A percentile compares a stretch with the other conserved stretches of the same genome.
phyloP scores from a whole-genome alignment of 1,140 invertebrate genomes.

The Meteorus sp. region DNA sequence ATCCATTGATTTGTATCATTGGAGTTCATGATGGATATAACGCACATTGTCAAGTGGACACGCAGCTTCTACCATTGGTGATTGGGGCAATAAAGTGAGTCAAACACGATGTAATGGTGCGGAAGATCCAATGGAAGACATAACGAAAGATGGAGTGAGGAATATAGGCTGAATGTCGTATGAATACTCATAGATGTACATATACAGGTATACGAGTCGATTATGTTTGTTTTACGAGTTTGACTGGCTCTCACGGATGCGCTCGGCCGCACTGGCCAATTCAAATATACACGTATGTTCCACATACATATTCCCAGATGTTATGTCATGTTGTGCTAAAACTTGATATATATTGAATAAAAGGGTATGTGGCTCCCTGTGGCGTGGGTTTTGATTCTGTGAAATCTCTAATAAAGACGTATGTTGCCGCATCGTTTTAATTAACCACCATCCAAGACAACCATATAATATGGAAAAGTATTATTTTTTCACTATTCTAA shows the following conservation, averaged over 20 bases:
- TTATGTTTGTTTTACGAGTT: slow-evolving; percentile 3
- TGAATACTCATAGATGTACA: neutral
- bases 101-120: slow-evolving; percentile 12
- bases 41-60: neutral
- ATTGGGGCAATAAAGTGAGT: slow-evolving; percentile 18
- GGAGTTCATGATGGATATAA: neutral
- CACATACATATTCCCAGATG: neutral
- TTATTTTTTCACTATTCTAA: slow-evolving; percentile 1
- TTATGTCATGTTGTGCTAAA: neutral
- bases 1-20: neutral
- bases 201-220: too few species aligned
- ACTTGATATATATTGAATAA: neutral
- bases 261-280: neutral
- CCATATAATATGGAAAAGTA: neutral
- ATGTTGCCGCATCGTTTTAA: slow-evolving; percentile 19
- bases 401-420: slow-evolving; percentile 11
- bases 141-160: neutral
- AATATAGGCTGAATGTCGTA: neutral
- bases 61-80: neutral
- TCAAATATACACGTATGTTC: neutral
- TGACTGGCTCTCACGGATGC: neutral
- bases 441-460: neutral
- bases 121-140: neutral
- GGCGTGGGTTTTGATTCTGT: slow-evolving; percentile 13
- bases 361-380: slow-evolving; percentile 6